Evolutionary conservation across 2,113 vertebrate genomes (phyloP).

Genomic region (Scatophagus argus): DNA sequence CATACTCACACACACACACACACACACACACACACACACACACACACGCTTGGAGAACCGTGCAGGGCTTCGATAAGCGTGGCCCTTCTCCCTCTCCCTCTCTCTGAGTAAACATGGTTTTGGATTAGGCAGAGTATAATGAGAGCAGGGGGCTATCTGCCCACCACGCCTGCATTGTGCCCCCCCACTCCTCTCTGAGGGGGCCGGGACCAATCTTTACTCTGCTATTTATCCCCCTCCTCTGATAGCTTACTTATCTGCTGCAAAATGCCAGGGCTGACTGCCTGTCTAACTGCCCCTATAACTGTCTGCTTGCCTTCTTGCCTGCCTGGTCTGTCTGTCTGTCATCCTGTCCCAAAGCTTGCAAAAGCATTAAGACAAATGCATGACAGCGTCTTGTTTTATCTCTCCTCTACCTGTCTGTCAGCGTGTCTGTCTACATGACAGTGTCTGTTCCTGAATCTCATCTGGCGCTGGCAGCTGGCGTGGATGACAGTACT

Average conservation of each 20-base stretch:
- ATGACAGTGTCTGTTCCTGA: constrained; percentile 27
- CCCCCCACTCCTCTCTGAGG: constrained; percentile 87
- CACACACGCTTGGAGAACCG: constrained; percentile 72
- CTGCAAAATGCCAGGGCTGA: constrained; percentile 95
- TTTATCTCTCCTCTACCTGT: constrained; percentile 39
- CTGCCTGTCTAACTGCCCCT: constrained; percentile 77
- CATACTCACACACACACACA: constrained; percentile 46
- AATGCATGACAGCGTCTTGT: constrained; percentile 27
- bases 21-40: constrained; percentile 46
- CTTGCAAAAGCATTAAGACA: constrained; percentile 49
- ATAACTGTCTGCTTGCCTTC: constrained; percentile 59
- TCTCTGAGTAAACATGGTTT: constrained; percentile 85
- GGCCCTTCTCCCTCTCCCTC: constrained; percentile 66
- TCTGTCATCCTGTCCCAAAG: constrained; percentile 29
- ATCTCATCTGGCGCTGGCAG: neutral
- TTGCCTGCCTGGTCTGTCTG: constrained; percentile 31
- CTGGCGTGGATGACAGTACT: neutral
- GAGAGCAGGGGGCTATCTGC: constrained; percentile 85
- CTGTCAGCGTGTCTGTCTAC: constrained; percentile 30
- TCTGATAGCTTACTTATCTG: constrained; percentile 97
- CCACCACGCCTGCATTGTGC: constrained; percentile 90
- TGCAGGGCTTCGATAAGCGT: constrained; percentile 79
- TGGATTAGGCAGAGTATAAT: constrained; percentile 86
- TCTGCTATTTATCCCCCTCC: constrained; percentile 96
- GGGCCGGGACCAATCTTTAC: constrained; percentile 93